Conservation (phyloP, 2,797 vertebrate genomes). For the Chromobotia macracanthus region DNA sequence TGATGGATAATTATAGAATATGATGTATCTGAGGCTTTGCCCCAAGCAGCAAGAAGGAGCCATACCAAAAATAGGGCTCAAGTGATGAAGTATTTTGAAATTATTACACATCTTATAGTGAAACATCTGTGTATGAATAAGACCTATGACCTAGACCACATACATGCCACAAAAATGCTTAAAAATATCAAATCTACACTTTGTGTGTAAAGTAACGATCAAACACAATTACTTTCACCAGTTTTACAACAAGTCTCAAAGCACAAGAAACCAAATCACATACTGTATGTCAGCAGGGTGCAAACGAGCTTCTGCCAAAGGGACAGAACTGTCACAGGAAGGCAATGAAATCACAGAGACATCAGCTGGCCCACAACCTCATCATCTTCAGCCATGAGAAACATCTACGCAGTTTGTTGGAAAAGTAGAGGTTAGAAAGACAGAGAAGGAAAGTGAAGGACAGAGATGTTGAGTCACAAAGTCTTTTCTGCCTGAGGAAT, state of each 20-base stretch:
- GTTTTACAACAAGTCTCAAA: background rate
- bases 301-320: slow-evolving; percentile 42
- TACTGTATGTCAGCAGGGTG: slow-evolving; percentile 29
- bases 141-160: background rate
- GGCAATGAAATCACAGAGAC: slow-evolving; percentile 35
- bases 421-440: slow-evolving; percentile 14
- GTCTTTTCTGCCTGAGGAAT: slow-evolving; percentile 6
- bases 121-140: background rate
- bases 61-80: slow-evolving; percentile 25
- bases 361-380: slow-evolving; percentile 16
- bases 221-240: background rate
- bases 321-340: slow-evolving; percentile 46
- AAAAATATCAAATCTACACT: background rate
- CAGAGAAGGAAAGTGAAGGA: slow-evolving; percentile 5
- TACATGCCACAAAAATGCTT: background rate
- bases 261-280: slow-evolving; percentile 10
- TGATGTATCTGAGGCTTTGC: slow-evolving; percentile 1
- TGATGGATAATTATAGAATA: slow-evolving; percentile 27
- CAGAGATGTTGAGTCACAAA: background rate
- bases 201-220: background rate
- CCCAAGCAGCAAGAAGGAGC: slow-evolving; percentile 18
- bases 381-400: slow-evolving; percentile 15
- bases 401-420: background rate
- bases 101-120: background rate
- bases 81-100: slow-evolving; percentile 4